Conservation (phyloP, 2,888 invertebrate genomes). For the Andricus curvator region DNA sequence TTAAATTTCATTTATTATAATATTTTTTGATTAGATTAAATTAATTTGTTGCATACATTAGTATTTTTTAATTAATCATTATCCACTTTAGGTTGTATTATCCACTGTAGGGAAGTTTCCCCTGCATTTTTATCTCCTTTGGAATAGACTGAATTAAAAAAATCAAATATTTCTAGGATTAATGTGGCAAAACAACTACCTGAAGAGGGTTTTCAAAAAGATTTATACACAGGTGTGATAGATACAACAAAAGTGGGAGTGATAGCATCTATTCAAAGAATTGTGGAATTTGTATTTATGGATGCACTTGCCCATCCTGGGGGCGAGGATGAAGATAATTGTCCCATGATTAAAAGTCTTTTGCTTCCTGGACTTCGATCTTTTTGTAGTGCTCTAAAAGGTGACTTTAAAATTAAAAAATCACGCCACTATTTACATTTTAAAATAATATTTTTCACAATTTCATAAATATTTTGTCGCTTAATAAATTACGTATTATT, state of each 20-base stretch:
- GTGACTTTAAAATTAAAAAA: slow-evolving; percentile 71
- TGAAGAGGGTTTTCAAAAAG: slow-evolving; percentile 96
- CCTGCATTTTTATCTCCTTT: too few species aligned
- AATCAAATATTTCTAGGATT: slow-evolving; percentile 75
- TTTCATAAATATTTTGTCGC: too few species aligned
- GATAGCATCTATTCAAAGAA: slow-evolving; percentile 91
- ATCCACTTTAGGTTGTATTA: too few species aligned
- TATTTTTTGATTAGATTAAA: too few species aligned
- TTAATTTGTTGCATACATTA: too few species aligned
- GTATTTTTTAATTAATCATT: too few species aligned
- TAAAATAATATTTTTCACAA: too few species aligned
- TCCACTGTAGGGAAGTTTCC: too few species aligned
- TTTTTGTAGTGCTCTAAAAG: slow-evolving; percentile 94
- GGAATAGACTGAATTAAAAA: neutral
- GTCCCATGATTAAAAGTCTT: slow-evolving; percentile 90
- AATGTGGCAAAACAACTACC: slow-evolving; percentile 91
- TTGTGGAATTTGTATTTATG: slow-evolving; percentile 94
- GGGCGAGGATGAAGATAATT: slow-evolving; percentile 90
- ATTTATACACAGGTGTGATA: slow-evolving; percentile 87
- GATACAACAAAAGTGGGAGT: slow-evolving; percentile 89
- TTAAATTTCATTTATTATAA: too few species aligned
- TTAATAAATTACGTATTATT: too few species aligned
- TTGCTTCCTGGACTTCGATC: slow-evolving; percentile 90
- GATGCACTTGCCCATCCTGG: slow-evolving; percentile 92
- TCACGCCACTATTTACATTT: too few species aligned